phyloP scores from a whole-genome alignment of 2,113 vertebrate genomes.

The Mormoops blainvillei region DNA sequence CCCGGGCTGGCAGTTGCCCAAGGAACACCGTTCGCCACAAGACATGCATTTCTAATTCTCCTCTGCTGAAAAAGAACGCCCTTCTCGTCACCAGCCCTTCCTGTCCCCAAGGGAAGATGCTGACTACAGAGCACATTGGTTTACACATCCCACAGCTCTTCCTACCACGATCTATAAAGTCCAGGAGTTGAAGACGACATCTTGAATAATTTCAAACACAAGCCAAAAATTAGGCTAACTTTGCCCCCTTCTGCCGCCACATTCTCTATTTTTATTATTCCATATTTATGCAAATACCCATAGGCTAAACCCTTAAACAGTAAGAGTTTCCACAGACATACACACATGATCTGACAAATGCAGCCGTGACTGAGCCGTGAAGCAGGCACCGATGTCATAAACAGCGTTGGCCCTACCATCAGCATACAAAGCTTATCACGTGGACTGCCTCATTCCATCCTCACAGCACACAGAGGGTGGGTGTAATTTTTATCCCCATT shows the following conservation, averaged over 20 bases:
- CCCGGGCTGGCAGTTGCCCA: not conserved
- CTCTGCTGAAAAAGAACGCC: not conserved
- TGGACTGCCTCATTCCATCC: fast-evolving
- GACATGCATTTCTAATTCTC: not conserved
- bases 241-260: not conserved
- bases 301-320: not conserved
- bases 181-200: not conserved
- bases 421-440: fast-evolving
- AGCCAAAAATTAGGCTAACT: not conserved
- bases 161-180: not conserved
- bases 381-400: fast-evolving
- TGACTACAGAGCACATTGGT: fast-evolving
- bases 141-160: no score
- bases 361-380: fast-evolving
- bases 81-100: not conserved
- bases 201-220: not conserved
- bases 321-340: not conserved
- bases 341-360: no score
- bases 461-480: not conserved
- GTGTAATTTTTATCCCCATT: not conserved
- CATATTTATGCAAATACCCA: not conserved
- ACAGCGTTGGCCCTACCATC: not conserved
- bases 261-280: not conserved
- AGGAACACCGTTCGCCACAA: not conserved
- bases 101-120: not conserved